These are phyloP conservation scores for Ophion ventricosus DNA, from an alignment of 2,888 invertebrate species.

Conservation along the genomic window DNA sequence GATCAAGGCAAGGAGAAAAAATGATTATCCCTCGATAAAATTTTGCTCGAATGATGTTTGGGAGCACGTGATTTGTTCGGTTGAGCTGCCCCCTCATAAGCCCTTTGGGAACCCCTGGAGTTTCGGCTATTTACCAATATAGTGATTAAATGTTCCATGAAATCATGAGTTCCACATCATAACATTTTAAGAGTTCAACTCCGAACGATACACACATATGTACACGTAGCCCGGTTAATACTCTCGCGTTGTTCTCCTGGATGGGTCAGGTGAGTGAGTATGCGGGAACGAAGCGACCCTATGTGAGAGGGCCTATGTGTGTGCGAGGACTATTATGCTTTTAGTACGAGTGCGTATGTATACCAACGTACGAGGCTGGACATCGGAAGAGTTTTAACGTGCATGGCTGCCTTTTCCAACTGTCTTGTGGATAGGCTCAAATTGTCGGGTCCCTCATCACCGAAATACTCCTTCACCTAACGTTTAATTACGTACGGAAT, in stretches of 20 bases:
- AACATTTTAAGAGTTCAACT: constrained; percentile 81
- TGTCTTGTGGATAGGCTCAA: constrained; percentile 75
- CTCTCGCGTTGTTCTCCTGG: constrained; percentile 62
- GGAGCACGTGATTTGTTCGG: not conserved
- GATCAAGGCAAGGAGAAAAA: not conserved
- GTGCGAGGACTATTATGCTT: constrained; percentile 33
- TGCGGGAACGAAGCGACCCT: constrained; percentile 47
- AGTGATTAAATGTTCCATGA: constrained; percentile 82
- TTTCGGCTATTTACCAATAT: constrained; percentile 79
- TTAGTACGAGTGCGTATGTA: constrained; percentile 28
- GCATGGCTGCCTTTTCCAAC: constrained; percentile 61
- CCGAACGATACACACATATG: constrained; percentile 53
- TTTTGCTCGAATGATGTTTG: not conserved
- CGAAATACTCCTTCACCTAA: constrained; percentile 77
- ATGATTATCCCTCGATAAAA: not conserved
- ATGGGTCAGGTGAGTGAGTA: constrained; percentile 72
- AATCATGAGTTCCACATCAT: constrained; percentile 83
- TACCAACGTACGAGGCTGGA: constrained; percentile 17
- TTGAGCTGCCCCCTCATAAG: constrained; percentile 25
- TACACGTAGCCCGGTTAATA: constrained; percentile 71
- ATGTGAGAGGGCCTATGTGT: constrained; percentile 31
- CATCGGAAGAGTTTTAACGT: constrained; percentile 46
- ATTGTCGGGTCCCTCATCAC: constrained; percentile 79
- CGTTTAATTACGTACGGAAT: constrained; percentile 79
- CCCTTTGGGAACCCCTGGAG: constrained; percentile 70